These are phyloP conservation scores for Hedya salicella DNA, from an alignment of 2,888 invertebrate genomes.

Conservation along the genomic window DNA sequence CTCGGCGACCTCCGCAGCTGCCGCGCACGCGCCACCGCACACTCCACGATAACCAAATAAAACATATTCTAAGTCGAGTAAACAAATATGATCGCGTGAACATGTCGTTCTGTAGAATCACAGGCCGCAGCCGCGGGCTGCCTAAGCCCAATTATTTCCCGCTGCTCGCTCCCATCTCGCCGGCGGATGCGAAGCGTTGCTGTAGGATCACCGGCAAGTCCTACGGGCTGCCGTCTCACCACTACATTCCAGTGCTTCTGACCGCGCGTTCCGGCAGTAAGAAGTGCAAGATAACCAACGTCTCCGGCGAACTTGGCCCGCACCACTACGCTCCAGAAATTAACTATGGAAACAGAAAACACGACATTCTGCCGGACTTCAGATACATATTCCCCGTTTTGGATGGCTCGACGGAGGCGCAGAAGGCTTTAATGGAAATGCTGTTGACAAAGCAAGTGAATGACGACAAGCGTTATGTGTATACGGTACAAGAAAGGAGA, in stretches of 20 bases:
- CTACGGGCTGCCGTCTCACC: constrained; percentile 89
- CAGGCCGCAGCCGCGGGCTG: constrained; percentile 91
- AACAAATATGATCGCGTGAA: constrained; percentile 77
- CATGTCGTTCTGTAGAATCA: constrained; percentile 92
- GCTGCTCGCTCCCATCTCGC: constrained; percentile 91
- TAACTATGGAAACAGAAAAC: constrained; percentile 87
- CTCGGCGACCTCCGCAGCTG: constrained; percentile 65
- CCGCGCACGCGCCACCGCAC: constrained; percentile 60
- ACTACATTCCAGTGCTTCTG: constrained; percentile 91
- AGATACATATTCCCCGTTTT: constrained; percentile 90
- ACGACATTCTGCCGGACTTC: constrained; percentile 88
- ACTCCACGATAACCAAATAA: constrained; percentile 58
- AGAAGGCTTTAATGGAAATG: constrained; percentile 86
- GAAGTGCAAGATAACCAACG: constrained; percentile 88
- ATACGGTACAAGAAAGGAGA: constrained; percentile 89
- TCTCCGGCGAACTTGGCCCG: constrained; percentile 85
- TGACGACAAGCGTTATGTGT: constrained; percentile 88
- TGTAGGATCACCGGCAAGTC: constrained; percentile 92
- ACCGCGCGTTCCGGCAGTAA: constrained; percentile 76
- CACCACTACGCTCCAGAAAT: constrained; percentile 86
- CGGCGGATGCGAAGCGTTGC: constrained; percentile 92
- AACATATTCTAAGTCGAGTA: constrained; percentile 54
- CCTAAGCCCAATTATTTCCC: constrained; percentile 94
- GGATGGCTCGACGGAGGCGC: constrained; percentile 88
- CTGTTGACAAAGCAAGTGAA: constrained; percentile 85